A percentile compares a stretch with the other conserved stretches of the same genome.
Conservation (phyloP, 2,888 invertebrate genomes). For the Sisyra nigra region DNA sequence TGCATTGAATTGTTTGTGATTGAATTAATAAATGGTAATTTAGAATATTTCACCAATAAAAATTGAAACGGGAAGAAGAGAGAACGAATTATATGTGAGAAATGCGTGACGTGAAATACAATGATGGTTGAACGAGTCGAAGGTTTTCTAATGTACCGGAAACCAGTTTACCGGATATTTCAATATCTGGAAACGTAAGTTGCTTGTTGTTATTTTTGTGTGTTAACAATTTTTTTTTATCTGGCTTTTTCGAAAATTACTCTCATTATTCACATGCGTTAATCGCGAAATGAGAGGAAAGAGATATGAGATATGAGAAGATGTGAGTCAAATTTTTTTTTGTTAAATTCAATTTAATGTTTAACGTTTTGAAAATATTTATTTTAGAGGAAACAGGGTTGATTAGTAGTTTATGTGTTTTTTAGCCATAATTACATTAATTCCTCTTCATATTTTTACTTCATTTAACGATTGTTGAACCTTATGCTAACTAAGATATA, state of each 20-base stretch:
- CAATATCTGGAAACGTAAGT: slow-evolving; percentile 75
- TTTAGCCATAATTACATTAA: too few relatives aligned
- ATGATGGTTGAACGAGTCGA: slow-evolving; percentile 61
- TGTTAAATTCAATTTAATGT: too few relatives aligned
- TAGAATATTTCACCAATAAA: neutral
- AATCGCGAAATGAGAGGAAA: neutral
- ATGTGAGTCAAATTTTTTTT: neutral
- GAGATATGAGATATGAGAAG: neutral
- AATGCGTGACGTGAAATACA: slow-evolving; percentile 17
- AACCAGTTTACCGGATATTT: slow-evolving; percentile 66
- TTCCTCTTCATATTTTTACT: too few relatives aligned
- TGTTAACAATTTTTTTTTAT: slow-evolving; percentile 2
- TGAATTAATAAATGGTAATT: slow-evolving; percentile 1
- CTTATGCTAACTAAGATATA: too few relatives aligned
- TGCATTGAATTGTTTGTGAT: neutral
- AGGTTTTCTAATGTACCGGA: slow-evolving; percentile 63
- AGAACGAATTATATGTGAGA: neutral
- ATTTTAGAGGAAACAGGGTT: too few relatives aligned
- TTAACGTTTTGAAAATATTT: too few relatives aligned
- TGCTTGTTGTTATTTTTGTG: slow-evolving; percentile 1
- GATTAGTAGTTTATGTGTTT: too few relatives aligned
- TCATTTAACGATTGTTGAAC: too few relatives aligned
- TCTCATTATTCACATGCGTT: too few relatives aligned
- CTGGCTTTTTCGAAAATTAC: neutral
- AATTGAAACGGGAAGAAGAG: neutral